A percentile compares a stretch with the other conserved stretches of the same genome.
phyloP scores from a whole-genome alignment of 2,888 invertebrate species.

The Heteromyza rotundicornis region DNA sequence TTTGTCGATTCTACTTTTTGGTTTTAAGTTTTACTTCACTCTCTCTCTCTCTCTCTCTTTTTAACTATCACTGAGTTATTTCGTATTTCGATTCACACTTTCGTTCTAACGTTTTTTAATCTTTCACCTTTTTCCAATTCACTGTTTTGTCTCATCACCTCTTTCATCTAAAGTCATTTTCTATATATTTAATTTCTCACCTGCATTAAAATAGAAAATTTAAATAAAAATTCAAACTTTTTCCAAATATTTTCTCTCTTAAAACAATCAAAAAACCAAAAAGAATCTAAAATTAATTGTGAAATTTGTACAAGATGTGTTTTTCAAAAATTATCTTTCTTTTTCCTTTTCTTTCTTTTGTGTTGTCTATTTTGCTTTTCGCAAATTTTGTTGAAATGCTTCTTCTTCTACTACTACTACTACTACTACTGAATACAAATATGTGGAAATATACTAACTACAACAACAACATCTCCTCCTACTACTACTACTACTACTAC shows the following conservation, averaged over 20 bases:
- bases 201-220: not conserved
- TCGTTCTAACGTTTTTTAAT: not conserved
- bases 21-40: slow-evolving; percentile 15
- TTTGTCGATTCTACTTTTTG: slow-evolving; percentile 7
- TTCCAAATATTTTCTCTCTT: slow-evolving; percentile 4
- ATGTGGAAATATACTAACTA: slow-evolving; percentile 54
- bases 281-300: slow-evolving; percentile 7
- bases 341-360: slow-evolving; percentile 33
- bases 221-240: not conserved
- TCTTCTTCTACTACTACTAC: slow-evolving; percentile 49
- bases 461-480: slow-evolving; percentile 41
- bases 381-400: slow-evolving; percentile 44
- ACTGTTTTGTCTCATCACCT: not conserved
- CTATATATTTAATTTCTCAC: not conserved
- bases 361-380: slow-evolving; percentile 39
- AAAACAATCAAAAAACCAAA: slow-evolving; percentile 4
- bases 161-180: not conserved
- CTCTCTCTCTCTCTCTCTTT: slow-evolving; percentile 3
- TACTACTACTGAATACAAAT: slow-evolving; percentile 37
- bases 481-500: slow-evolving; percentile 39
- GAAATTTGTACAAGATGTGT: slow-evolving; percentile 17
- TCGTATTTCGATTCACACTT: not conserved
- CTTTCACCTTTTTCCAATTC: not conserved
- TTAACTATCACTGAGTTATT: slow-evolving; percentile 6
- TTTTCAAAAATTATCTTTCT: slow-evolving; percentile 30